Evolutionary conservation across 2,797 vertebrate species (phyloP).

Genomic region (Lepidocolaptes lacrymiger): DNA sequence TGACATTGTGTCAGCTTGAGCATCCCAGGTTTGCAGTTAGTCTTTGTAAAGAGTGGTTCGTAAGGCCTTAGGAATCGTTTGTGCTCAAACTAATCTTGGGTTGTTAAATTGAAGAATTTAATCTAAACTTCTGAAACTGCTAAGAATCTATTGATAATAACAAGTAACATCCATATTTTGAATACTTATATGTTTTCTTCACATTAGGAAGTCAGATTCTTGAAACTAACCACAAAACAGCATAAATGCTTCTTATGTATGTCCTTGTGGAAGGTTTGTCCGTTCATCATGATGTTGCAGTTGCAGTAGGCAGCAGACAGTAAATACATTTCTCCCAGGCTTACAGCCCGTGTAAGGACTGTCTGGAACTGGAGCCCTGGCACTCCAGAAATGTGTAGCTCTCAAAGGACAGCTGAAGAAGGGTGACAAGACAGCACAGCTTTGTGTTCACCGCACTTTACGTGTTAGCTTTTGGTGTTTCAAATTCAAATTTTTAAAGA

Average conservation of each 20-base stretch:
- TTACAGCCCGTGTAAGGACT: background rate
- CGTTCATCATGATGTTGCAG: fast-evolving
- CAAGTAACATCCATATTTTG: background rate
- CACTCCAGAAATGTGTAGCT: background rate
- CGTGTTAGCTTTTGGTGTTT: background rate
- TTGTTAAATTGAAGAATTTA: conserved; percentile 3
- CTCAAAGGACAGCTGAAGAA: conserved; percentile 17
- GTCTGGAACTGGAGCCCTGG: background rate
- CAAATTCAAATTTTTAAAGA: background rate
- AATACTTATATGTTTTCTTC: background rate
- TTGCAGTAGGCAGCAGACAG: background rate
- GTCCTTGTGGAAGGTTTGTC: background rate
- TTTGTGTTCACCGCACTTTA: conserved; percentile 12
- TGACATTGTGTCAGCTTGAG: background rate
- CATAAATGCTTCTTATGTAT: background rate
- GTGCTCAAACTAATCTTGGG: background rate
- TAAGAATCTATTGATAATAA: background rate
- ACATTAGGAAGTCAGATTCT: background rate
- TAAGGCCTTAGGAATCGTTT: background rate
- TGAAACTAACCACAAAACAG: background rate
- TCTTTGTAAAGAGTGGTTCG: background rate
- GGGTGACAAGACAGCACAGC: background rate
- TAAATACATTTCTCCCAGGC: background rate
- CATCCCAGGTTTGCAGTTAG: background rate
- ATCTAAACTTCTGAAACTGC: background rate